Percentiles rank a stretch among this genome's conserved stretches.
Evolutionary conservation across 64 coral and sea anemone genomes (phyloP).

Genomic region (Stichodactyla helianthus): DNA sequence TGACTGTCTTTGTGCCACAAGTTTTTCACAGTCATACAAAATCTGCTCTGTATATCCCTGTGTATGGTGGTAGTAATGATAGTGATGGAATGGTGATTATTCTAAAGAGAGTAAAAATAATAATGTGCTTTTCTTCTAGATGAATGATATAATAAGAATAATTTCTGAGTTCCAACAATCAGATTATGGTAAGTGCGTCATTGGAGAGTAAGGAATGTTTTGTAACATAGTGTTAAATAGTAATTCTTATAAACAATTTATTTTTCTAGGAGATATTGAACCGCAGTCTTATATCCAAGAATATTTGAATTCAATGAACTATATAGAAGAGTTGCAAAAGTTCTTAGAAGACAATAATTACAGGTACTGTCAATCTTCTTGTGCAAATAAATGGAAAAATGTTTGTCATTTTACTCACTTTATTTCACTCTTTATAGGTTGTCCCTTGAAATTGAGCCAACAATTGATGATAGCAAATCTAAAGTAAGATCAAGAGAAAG

Average conservation of each 20-base stretch:
- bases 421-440: conserved; percentile 6
- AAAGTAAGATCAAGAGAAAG: conserved; percentile 70
- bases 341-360: conserved; percentile 98
- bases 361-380: conserved; percentile 51
- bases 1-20: too few species aligned
- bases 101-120: not conserved
- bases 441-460: conserved; percentile 54
- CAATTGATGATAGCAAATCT: not conserved
- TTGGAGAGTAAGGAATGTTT: not conserved
- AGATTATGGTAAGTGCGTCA: conserved; percentile 55
- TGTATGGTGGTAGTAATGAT: too few species aligned
- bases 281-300: conserved; percentile 68
- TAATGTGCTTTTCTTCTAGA: conserved; percentile 14
- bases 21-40: too few species aligned
- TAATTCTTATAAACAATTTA: too few species aligned
- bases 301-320: conserved; percentile 91
- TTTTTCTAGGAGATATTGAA: conserved; percentile 62
- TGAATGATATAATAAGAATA: conserved; percentile 93
- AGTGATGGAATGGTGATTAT: too few species aligned
- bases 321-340: conserved; percentile 97
- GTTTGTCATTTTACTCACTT: too few species aligned
- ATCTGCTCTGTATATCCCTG: too few species aligned
- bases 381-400: not conserved
- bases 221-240: too few species aligned
- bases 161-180: conserved; percentile 96